Percentiles rank a stretch among this genome's conserved stretches.
Conservation (phyloP, 2,888 invertebrate genomes). For the Megalurothrips usitatus region DNA sequence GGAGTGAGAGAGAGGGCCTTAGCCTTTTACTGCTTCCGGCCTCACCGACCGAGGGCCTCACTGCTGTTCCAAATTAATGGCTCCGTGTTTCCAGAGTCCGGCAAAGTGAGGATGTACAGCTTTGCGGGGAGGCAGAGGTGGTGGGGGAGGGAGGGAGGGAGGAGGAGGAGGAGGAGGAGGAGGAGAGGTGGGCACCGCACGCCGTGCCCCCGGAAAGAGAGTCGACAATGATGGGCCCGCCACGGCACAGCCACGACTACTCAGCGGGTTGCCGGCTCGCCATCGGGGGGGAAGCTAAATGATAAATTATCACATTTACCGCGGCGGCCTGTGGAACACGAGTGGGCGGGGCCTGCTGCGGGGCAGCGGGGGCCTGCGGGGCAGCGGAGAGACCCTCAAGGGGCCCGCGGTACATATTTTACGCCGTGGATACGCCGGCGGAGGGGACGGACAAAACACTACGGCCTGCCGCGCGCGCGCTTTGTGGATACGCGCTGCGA, state of each 20-base stretch:
- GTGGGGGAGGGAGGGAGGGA: too few species aligned
- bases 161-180: too few species aligned
- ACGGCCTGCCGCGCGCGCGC: too few species aligned
- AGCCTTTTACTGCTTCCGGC: not conserved
- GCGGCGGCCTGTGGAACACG: conserved; percentile 1
- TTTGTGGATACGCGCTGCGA: too few species aligned
- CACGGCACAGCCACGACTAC: not conserved
- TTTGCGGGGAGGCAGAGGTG: not conserved
- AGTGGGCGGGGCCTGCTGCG: not conserved
- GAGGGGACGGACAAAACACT: too few species aligned
- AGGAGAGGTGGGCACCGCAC: not conserved
- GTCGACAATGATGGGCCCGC: not conserved
- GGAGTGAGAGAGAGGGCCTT: not conserved
- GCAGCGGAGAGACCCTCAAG: not conserved
- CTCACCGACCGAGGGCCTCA: not conserved
- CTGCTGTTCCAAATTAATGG: not conserved
- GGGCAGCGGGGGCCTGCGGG: too few species aligned
- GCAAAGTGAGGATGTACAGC: not conserved
- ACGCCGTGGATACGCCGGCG: not conserved
- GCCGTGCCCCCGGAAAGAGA: not conserved
- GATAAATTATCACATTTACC: conserved; percentile 20
- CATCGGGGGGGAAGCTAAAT: conserved; percentile 10
- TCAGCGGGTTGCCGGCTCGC: not conserved
- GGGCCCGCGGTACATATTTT: not conserved
- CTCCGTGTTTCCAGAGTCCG: conserved; percentile 11